Base-by-base conservation (phyloP, 2,797 vertebrate genomes). In the Chlorospingus flavigularis region DNA sequence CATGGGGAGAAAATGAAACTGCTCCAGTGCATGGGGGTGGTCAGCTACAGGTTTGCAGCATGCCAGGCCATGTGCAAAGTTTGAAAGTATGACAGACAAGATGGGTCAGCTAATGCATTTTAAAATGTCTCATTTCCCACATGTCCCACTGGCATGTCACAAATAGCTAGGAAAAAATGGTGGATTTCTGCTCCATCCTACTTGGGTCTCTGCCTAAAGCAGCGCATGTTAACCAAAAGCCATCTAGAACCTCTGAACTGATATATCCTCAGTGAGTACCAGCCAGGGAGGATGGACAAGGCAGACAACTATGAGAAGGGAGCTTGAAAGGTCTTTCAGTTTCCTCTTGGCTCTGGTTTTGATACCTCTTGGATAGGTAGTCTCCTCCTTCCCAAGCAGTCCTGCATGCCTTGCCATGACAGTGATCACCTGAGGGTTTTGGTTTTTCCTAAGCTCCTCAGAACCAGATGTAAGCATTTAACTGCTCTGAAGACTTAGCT, bases 31-130 rank as follows among this genome's bases (percentile, higher is more conserved):
- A 2, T 39, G 48, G 43, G 26, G n/a, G 10, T 40, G 50, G 31
- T 28, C 66, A 60, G 40, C 31, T 65, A 2, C 1, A 3, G 9
- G 26, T n/a, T 76, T 55, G 43, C 37, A 76, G 45, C 37, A 28
- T 10, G 5, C 6, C 21, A 39, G 31, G 16, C 43, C 53, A 13
- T 0, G 0, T 47, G 33, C 14, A 40, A 66, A 76, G 10, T 58
- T 50, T 75, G 23, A 48, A 84, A n/a, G 25, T 4, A 5, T 5
- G 8, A 25, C 18, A 26, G 40, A 51, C 16, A 51, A 66, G 47
- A 25, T 21, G 33, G 37, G 33, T 31, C 61, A 77, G n/a, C 39
- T 58, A 20, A 33, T 60, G 51, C 33, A 20, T 57, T 85, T 85
- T 28, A 28, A 89, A 83, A 65, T 17, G 8, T 13, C 17, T 17